These are phyloP conservation scores for Thecophora atra DNA, from an alignment of 2,888 invertebrate species.

Conservation along the genomic window DNA sequence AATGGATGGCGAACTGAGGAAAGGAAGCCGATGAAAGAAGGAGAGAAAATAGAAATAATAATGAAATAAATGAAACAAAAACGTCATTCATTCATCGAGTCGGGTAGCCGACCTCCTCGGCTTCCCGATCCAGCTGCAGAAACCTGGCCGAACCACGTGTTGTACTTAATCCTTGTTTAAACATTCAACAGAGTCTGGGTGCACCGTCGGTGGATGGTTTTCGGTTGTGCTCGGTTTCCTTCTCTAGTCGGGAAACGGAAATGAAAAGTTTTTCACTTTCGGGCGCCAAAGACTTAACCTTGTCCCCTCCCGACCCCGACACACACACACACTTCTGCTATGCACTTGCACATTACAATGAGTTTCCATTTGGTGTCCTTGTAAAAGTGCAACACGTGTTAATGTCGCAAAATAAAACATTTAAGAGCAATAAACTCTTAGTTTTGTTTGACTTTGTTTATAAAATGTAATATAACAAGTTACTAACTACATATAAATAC, in stretches of 20 bases:
- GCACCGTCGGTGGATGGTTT: constrained; percentile 16
- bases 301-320: background rate
- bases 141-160: constrained; percentile 41
- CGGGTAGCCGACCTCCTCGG: background rate
- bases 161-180: constrained; percentile 42
- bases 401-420: background rate
- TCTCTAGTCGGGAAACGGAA: constrained; percentile 49
- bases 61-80: constrained; percentile 38
- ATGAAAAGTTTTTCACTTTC: constrained; percentile 44
- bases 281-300: constrained; percentile 23
- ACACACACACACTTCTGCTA: background rate
- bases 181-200: constrained; percentile 39
- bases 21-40: constrained; percentile 19
- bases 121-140: constrained; percentile 28
- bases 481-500: too few species aligned
- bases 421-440: background rate
- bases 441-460: background rate
- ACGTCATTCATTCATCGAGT: constrained; percentile 3
- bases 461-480: too few species aligned
- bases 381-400: constrained; percentile 13
- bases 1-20: background rate
- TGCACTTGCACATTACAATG: background rate
- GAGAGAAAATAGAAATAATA: constrained; percentile 35
- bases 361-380: constrained; percentile 18
- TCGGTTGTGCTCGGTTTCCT: constrained; percentile 47